These are phyloP conservation scores for Phaonia tiefii DNA, from an alignment of 2,888 invertebrate genomes.

Conservation along the genomic window DNA sequence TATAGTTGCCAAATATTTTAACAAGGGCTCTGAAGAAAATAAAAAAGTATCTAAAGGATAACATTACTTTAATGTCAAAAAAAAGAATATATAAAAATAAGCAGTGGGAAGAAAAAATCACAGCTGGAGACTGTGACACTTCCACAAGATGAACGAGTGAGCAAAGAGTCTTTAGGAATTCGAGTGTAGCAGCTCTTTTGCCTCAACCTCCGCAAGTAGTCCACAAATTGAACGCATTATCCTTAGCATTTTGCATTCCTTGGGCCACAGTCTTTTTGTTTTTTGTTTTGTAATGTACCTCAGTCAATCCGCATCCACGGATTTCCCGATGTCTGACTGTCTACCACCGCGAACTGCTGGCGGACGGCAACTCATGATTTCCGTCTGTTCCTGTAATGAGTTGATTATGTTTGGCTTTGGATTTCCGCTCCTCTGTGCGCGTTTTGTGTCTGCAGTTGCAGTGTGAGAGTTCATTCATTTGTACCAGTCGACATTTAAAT, in stretches of 20 bases:
- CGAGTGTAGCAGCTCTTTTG: slow-evolving; percentile 41
- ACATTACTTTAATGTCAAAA: slow-evolving; percentile 50
- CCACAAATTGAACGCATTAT: slow-evolving; percentile 55
- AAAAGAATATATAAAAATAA: slow-evolving; percentile 26
- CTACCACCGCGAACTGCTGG: slow-evolving; percentile 56
- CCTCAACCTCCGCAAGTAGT: slow-evolving; percentile 27
- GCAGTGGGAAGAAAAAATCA: slow-evolving; percentile 63
- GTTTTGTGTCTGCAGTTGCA: not conserved
- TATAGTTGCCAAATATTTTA: slow-evolving; percentile 63
- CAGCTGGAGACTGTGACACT: slow-evolving; percentile 68
- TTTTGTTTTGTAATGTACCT: slow-evolving; percentile 1
- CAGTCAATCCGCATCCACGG: slow-evolving; percentile 63
- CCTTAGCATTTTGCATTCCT: slow-evolving; percentile 30
- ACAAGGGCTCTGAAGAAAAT: slow-evolving; percentile 52
- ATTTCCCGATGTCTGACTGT: slow-evolving; percentile 50
- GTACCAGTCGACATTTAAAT: slow-evolving; percentile 17
- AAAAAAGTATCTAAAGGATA: slow-evolving; percentile 46
- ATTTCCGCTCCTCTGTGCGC: slow-evolving; percentile 54
- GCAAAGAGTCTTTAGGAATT: slow-evolving; percentile 41
- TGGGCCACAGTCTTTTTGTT: not conserved
- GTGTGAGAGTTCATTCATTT: slow-evolving; percentile 25
- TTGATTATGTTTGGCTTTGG: slow-evolving; percentile 72
- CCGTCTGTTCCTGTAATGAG: slow-evolving; percentile 71
- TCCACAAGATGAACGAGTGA: slow-evolving; percentile 54
- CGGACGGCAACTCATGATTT: slow-evolving; percentile 63